Evolutionary conservation across 2,797 vertebrate genomes (phyloP), one percentile per base, ranked within the genome.

Genomic region (Rhabdomys pumilio): DNA sequence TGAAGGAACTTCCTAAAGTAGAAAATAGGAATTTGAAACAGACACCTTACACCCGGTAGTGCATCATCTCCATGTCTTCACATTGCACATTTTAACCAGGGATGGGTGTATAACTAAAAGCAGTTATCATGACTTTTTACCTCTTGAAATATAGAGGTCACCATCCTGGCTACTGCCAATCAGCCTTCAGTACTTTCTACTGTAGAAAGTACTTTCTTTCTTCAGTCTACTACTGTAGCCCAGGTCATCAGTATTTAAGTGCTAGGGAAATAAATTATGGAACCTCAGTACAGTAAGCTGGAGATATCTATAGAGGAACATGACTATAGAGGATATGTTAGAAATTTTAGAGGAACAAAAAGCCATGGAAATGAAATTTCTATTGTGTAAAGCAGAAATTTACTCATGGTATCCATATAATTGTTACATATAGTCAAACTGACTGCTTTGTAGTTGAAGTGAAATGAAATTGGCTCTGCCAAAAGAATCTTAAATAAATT

Each of bases 261-360:
- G 26, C 69, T 55, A 72, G 10, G 44, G 13, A 97, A 96, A 85
- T 95, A 92, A 89, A 95, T 65, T 50, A 6, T 53, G 24, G 10
- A 80, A n/a, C 7, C 53, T 90, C 57, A 29, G 90, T n/a, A 73
- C 34, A 83, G 34, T 65, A 95, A 91, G 22, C 47, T 91, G 47
- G 65, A 82, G 63, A 34, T 34, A 67, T 95, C 92, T 90, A 75
- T 73, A 86, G 87, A 94, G 13, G 83, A 91, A 38, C 26, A 17
- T 65, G 24, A 26, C 75, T 95, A 2, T 95, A 86, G 91, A 93
- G 13, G 96, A 65, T 87, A 80, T n/a, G 44, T 59, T 89, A 65
- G 61, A 63, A 75, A 44, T 82, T 93, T 59, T 82, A 41, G 84
- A 92, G 29, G 24, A 55, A 79, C 1, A 88, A n/a, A 84, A 94